Conservation (phyloP, 2,888 invertebrate species). For the Amphipoea lucens region DNA sequence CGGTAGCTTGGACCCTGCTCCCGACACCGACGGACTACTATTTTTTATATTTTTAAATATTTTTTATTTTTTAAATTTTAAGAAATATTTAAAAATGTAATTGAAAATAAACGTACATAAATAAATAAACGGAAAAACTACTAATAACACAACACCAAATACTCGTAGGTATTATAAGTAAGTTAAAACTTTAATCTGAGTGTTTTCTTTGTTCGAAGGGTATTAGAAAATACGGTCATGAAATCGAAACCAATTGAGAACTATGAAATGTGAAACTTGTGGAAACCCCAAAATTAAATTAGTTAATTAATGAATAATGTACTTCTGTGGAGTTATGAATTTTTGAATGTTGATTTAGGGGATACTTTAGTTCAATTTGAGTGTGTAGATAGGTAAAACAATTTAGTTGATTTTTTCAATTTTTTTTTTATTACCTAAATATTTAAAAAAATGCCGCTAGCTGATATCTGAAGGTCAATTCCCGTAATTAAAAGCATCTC, state of each 20-base stretch:
- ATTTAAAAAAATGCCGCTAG: not conserved
- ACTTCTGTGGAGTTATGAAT: conserved; percentile 2
- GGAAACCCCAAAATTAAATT: conserved; percentile 34
- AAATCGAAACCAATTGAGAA: conserved; percentile 39
- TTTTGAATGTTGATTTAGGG: conserved; percentile 1
- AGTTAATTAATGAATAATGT: conserved; percentile 23
- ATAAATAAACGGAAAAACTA: no score
- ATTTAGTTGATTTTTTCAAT: not conserved
- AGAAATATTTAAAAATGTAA: no score
- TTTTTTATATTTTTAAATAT: no score
- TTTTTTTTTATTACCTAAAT: not conserved
- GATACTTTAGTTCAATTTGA: not conserved
- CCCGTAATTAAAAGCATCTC: no score
- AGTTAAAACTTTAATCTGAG: conserved; percentile 15
- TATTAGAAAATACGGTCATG: conserved; percentile 16
- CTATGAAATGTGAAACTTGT: conserved; percentile 38
- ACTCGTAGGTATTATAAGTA: no score
- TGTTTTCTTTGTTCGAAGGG: not conserved
- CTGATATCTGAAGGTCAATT: no score
- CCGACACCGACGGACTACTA: no score
- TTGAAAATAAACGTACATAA: no score
- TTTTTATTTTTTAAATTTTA: no score
- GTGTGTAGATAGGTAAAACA: not conserved
- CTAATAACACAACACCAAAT: not conserved
- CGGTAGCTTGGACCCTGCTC: no score